Evolutionary conservation across 1,140 invertebrate genomes (phyloP).

Genomic region (Drusus annulatus): DNA sequence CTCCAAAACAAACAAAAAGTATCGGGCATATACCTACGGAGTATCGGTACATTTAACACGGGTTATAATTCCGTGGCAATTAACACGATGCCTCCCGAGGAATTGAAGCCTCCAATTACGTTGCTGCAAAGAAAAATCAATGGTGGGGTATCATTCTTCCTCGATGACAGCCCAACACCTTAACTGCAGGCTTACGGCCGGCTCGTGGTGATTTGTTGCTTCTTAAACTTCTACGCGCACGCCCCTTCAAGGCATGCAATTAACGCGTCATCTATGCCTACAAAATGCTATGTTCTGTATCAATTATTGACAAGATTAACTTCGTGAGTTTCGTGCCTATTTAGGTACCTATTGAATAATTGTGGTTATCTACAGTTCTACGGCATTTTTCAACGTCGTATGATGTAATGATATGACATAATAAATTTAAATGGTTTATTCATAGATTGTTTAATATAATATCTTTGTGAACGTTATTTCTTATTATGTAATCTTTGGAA

Average conservation of each 20-base stretch:
- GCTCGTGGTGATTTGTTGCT: constrained; percentile 7
- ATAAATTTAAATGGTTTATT: no score
- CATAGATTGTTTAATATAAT: no score
- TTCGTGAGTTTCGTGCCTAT: no score
- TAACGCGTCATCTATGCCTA: constrained; percentile 7
- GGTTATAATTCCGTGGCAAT: constrained; percentile 1
- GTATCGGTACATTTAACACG: not conserved
- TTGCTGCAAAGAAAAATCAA: not conserved
- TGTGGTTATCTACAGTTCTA: no score
- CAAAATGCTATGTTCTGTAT: constrained; percentile 4
- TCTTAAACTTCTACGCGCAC: not conserved
- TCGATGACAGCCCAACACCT: constrained; percentile 1
- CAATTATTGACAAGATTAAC: not conserved
- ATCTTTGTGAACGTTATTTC: no score
- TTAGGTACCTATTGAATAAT: no score
- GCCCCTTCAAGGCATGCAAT: not conserved
- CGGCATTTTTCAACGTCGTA: no score
- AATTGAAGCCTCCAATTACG: constrained; percentile 12
- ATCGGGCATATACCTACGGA: no score
- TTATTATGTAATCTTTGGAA: no score
- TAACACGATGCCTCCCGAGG: constrained; percentile 6
- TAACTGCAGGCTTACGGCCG: constrained; percentile 8
- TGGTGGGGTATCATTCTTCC: not conserved
- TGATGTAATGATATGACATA: no score
- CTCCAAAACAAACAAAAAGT: no score